A percentile compares a stretch with the other conserved stretches of the same genome.
These are phyloP conservation scores for Adelphocoris suturalis DNA, from an alignment of 2,888 invertebrate species.

Conservation along the genomic window DNA sequence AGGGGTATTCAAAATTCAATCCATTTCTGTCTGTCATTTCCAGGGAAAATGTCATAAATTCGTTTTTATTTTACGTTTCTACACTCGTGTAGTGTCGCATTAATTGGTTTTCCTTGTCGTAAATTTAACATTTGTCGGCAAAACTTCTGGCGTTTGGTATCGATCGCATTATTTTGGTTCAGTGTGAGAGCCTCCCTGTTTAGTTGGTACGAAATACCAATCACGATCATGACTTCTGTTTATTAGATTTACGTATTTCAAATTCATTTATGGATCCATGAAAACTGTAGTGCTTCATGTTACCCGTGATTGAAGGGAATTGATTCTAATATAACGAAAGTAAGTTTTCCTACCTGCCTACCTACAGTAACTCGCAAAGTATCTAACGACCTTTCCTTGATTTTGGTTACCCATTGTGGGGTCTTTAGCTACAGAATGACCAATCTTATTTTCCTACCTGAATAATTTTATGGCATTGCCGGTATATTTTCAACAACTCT, in stretches of 20 bases:
- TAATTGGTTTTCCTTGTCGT: neutral
- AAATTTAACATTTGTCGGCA: neutral
- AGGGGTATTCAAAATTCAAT: neutral
- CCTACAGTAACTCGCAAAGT: too few relatives aligned
- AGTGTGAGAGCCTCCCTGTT: neutral
- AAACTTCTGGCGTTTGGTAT: neutral
- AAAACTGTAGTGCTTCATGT: neutral
- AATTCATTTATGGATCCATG: constrained; percentile 40
- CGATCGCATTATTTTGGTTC: constrained; percentile 28
- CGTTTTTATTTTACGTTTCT: neutral
- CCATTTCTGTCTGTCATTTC: constrained; percentile 13
- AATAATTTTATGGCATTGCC: neutral
- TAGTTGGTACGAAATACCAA: constrained; percentile 69
- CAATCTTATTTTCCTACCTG: too few relatives aligned
- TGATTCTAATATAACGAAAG: neutral
- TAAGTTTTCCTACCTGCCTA: neutral
- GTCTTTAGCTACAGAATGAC: too few relatives aligned
- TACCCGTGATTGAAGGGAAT: neutral
- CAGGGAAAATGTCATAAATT: neutral
- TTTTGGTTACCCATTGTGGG: too few relatives aligned
- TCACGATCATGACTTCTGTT: constrained; percentile 67
- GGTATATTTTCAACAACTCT: neutral
- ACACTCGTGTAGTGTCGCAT: neutral
- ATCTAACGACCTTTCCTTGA: too few relatives aligned
- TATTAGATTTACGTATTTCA: constrained; percentile 40